A percentile compares a stretch with the other conserved stretches of the same genome.
phyloP scores from a whole-genome alignment of 2,888 invertebrate genomes.

The Notodonta dromedarius region DNA sequence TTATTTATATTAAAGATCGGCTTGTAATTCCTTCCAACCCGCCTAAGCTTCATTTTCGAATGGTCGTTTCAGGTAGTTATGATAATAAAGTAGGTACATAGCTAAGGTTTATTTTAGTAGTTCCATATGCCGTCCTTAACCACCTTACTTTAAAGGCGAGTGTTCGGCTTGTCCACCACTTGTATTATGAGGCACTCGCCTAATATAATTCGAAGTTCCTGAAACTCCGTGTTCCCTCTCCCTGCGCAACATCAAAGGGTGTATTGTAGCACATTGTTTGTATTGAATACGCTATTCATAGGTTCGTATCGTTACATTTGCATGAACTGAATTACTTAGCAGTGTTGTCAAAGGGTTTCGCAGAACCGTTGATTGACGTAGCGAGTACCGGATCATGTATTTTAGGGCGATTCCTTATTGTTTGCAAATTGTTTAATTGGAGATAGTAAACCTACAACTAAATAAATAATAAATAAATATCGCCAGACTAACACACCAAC shows the following conservation, averaged over 20 bases:
- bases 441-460: too few relatives aligned
- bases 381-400: neutral
- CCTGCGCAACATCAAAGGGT: constrained; percentile 40
- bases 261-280: constrained; percentile 38
- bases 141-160: too few relatives aligned
- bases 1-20: too few relatives aligned
- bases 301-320: constrained; percentile 43
- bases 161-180: too few relatives aligned
- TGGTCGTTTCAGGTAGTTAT: too few relatives aligned
- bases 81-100: too few relatives aligned
- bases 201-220: constrained; percentile 21
- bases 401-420: neutral
- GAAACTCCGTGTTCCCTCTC: constrained; percentile 36
- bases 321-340: constrained; percentile 51
- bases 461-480: too few relatives aligned
- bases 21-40: too few relatives aligned
- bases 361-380: constrained; percentile 26
- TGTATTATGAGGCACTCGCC: neutral
- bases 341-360: constrained; percentile 42
- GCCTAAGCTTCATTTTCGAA: too few relatives aligned
- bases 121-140: too few relatives aligned
- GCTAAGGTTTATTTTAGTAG: too few relatives aligned
- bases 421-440: neutral
- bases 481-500: too few relatives aligned
- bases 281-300: constrained; percentile 50